Conservation (phyloP, 2,113 vertebrate species). For the Gallinago jamesoni region DNA sequence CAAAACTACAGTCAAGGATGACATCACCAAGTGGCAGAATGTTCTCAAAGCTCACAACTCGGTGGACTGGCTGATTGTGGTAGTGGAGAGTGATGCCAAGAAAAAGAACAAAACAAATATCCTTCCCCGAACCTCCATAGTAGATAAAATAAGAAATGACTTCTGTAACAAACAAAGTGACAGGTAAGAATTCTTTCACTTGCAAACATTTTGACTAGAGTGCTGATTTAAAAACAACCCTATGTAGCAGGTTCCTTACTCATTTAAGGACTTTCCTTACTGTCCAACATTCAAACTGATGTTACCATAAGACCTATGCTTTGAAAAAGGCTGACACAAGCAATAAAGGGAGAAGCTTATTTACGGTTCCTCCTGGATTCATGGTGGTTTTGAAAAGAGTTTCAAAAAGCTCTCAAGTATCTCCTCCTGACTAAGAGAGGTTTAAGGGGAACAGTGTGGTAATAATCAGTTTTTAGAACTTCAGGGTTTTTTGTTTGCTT, state of each 20-base stretch:
- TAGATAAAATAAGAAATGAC: constrained; percentile 98
- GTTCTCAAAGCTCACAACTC: constrained; percentile 85
- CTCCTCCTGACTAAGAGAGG: not conserved
- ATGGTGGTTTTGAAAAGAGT: not conserved
- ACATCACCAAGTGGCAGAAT: constrained; percentile 96
- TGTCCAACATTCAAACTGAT: not conserved
- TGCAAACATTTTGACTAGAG: not conserved
- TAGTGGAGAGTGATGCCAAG: constrained; percentile 94
- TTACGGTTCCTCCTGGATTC: not conserved
- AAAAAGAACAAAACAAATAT: constrained; percentile 99
- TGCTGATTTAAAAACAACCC: not conserved
- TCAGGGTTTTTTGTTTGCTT: not conserved
- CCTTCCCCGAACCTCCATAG: constrained; percentile 93
- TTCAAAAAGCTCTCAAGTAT: not conserved
- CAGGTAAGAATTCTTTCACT: constrained; percentile 77
- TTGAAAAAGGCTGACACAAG: not conserved
- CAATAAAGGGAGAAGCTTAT: not conserved
- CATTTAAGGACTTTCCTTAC: not conserved
- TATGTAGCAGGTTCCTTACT: not conserved
- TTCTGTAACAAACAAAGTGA: constrained; percentile 99
- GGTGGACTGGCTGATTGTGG: constrained; percentile 94
- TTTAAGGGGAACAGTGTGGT: not conserved
- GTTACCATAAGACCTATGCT: not conserved
- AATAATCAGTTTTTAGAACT: not conserved
- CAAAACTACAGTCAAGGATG: constrained; percentile 92